Conservation (phyloP, 2,113 vertebrate species). For the Prunella fulvescens region DNA sequence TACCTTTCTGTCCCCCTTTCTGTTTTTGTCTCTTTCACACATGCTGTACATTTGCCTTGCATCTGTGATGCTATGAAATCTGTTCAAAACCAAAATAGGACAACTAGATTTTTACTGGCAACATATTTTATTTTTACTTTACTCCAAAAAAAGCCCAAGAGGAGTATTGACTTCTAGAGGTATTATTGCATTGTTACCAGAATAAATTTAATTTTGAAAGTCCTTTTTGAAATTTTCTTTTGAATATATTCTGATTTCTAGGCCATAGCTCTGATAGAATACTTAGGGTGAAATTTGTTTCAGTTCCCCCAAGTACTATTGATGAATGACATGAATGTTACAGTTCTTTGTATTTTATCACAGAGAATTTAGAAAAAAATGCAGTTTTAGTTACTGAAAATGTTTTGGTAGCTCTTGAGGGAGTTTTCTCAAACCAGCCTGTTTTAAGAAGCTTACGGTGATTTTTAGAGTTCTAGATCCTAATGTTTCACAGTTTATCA, state of each 20-base stretch:
- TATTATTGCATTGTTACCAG: background rate
- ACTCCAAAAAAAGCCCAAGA: background rate
- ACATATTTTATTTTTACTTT: conserved; percentile 25
- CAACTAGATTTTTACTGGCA: conserved; percentile 16
- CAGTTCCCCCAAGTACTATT: background rate
- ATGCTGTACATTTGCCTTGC: conserved; percentile 1
- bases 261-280: background rate
- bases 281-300: background rate
- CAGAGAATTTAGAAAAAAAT: background rate
- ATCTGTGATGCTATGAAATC: conserved; percentile 9
- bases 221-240: background rate
- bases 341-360: background rate
- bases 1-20: background rate
- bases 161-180: background rate
- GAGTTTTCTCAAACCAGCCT: background rate
- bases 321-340: background rate
- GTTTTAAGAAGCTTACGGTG: background rate
- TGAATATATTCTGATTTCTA: background rate
- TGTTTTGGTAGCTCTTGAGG: background rate
- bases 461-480: background rate
- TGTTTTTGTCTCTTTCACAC: conserved; percentile 6
- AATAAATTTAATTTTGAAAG: conserved; percentile 14
- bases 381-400: background rate
- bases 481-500: background rate
- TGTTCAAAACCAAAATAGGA: conserved; percentile 16